Base-by-base conservation (phyloP, 1,140 invertebrate genomes). In the Polypedilum vanderplanki region DNA sequence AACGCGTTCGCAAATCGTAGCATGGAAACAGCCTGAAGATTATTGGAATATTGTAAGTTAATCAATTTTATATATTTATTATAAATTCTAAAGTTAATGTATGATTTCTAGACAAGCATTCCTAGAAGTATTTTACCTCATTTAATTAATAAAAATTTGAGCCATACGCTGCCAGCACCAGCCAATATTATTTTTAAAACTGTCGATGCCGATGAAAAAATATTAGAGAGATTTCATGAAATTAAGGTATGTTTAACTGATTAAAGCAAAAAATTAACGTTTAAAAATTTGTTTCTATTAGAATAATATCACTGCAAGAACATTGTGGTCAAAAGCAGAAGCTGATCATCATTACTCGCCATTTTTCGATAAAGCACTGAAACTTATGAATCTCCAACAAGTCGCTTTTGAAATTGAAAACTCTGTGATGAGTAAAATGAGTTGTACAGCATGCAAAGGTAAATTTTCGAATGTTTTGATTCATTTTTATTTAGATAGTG, bases 401-500 rank as follows among this genome's bases (percentile, higher is more conserved):
- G 92, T 95, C 15, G 89, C 91, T 76, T 89, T 89, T 77, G 93
- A 95, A 84, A 89, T 95, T 20, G 93, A 95, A 83, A 94, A 93
- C 76, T 94, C 92, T 12, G 90, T 95, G 1, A 93, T 95, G 91
- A 94, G 92, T 0, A 94, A 92, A 81, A 93, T 95, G 1, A 94
- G 93, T 0, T 96, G 94, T 78, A 94, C 93, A 0, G 94, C 93
- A 9, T 96, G 94, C 79, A 93, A 93, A 85, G 24, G 24, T 33
- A 33, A 33, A 33, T 1, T 33, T 5, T 33, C 1, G 5, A 33
- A n/a, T n/a, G n/a, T n/a, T n/a, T n/a, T n/a, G n/a, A n/a, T n/a
- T n/a, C n/a, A n/a, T n/a, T n/a, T n/a, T n/a, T n/a, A n/a, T n/a
- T n/a, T n/a, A n/a, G n/a, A n/a, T n/a, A n/a, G n/a, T n/a, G n/a